Conservation (phyloP, 2,888 invertebrate species). For the Gandaritis pyraliata region DNA sequence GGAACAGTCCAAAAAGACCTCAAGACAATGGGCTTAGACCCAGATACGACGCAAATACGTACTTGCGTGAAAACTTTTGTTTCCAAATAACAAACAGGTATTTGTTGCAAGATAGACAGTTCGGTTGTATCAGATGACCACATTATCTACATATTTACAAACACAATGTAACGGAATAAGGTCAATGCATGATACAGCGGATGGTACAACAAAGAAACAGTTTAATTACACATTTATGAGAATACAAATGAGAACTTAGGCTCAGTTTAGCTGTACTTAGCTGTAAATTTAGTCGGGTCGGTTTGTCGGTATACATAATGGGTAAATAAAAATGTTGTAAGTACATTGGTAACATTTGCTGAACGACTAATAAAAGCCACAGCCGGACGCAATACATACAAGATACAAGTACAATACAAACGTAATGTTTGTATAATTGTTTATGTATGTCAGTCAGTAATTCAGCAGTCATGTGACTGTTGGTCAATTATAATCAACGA, state of each 20-base stretch:
- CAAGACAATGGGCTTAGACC: too few species aligned
- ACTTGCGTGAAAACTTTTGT: too few species aligned
- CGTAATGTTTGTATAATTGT: conserved; percentile 7
- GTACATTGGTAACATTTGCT: conserved; percentile 6
- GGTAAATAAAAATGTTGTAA: too few species aligned
- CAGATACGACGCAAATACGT: too few species aligned
- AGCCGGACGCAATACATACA: neutral
- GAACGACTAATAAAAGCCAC: neutral
- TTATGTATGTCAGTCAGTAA: conserved; percentile 13
- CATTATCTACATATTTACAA: neutral
- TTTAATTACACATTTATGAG: conserved; percentile 1
- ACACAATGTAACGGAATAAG: conserved; percentile 1
- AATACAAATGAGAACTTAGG: neutral
- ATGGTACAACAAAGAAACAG: conserved; percentile 2
- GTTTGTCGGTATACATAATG: too few species aligned
- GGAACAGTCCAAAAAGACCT: too few species aligned
- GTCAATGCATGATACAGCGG: conserved; percentile 3
- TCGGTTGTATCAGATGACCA: conserved; percentile 3
- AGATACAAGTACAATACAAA: too few species aligned
- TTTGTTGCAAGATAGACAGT: neutral
- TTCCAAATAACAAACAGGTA: too few species aligned
- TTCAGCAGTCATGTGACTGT: conserved; percentile 18
- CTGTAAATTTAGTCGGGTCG: too few species aligned
- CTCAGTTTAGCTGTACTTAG: too few species aligned
- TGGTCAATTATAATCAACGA: conserved; percentile 17